Evolutionary conservation across 2,888 invertebrate species (phyloP).

Genomic region (Chorisops tibialis): DNA sequence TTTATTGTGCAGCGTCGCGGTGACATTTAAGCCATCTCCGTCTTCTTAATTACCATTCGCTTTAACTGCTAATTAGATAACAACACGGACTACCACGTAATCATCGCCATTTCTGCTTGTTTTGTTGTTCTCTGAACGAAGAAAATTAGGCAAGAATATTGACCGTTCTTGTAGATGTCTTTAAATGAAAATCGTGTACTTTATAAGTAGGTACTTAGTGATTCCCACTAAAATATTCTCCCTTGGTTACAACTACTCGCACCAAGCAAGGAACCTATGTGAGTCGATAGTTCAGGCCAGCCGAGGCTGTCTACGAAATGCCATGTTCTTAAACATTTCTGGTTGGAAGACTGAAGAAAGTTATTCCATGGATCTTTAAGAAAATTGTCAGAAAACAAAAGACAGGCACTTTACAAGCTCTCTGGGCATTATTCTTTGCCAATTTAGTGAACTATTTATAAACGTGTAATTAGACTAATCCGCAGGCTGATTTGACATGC

Average conservation of each 20-base stretch:
- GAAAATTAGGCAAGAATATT: conserved; percentile 4
- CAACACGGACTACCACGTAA: conserved; percentile 2
- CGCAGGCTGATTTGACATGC: conserved; percentile 19
- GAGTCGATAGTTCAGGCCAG: too few relatives aligned
- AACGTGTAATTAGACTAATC: conserved; percentile 24
- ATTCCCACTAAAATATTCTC: too few relatives aligned
- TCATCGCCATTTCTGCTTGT: not conserved
- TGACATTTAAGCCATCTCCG: conserved; percentile 21
- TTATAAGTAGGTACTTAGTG: too few relatives aligned
- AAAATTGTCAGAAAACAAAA: conserved; percentile 19
- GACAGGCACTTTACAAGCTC: conserved; percentile 11
- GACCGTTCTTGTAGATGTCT: conserved; percentile 3
- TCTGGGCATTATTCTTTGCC: conserved; percentile 13
- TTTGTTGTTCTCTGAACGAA: conserved; percentile 7
- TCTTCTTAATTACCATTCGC: conserved; percentile 22
- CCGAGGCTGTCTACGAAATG: too few relatives aligned
- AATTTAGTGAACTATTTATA: conserved; percentile 18
- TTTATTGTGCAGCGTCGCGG: conserved; percentile 18
- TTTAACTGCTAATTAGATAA: conserved; percentile 24
- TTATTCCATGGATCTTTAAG: conserved; percentile 14
- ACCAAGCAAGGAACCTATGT: too few relatives aligned
- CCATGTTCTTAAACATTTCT: too few relatives aligned
- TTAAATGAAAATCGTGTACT: too few relatives aligned
- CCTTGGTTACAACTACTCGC: too few relatives aligned
- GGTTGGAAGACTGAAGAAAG: too few relatives aligned